Evolutionary conservation across 2,797 vertebrate species (phyloP), one percentile per base, ranked within the genome.

Genomic region (Nasua narica): DNA sequence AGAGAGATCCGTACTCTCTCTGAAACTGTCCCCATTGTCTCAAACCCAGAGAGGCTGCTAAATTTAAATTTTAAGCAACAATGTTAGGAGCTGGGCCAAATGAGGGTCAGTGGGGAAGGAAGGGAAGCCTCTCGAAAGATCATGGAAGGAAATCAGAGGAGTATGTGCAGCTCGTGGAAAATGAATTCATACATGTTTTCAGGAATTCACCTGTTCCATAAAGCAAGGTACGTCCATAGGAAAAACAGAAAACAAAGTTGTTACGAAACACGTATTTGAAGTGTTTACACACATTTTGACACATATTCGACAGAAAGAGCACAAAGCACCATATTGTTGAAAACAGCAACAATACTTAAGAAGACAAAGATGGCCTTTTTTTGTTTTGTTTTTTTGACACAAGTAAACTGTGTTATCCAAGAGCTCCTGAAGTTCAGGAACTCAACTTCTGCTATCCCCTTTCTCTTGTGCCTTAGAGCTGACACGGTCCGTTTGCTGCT

Each of bases 191-290:
- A 76, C 27, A 50, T 43, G 27, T 87, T 97, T 92, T 82, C 76
- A 90, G 35, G 72, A 96, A 89, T 87, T 74, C 54, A 62, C 95
- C 12, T 90, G 35, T 95, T 97, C 85, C 50, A 93, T 76, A 94
- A 90, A 95, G 65, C 46, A 95, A 91, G 65, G 72, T 56, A 84
- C 13, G 50, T 23, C 23, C 37, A 74, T 13, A 93, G 14, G 50
- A 69, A 93, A 95, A 77, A 43, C 2, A 74, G 74, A 87, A 96
- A 95, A 87, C 25, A 72, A 83, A 84, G 19, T 84, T 86, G 11
- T 69, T 90, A 76, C 5, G 52, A 76, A 72, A 90, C 65, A 97
- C 9, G 18, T 81, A 95, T 92, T 67, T 82, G 35, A 82, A 91
- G 37, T 70, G 32, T 50, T 87, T 86, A 58, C 32, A 86, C 27